These are phyloP conservation scores for Hypomecis punctinalis DNA, from an alignment of 2,888 invertebrate genomes.

Conservation along the genomic window DNA sequence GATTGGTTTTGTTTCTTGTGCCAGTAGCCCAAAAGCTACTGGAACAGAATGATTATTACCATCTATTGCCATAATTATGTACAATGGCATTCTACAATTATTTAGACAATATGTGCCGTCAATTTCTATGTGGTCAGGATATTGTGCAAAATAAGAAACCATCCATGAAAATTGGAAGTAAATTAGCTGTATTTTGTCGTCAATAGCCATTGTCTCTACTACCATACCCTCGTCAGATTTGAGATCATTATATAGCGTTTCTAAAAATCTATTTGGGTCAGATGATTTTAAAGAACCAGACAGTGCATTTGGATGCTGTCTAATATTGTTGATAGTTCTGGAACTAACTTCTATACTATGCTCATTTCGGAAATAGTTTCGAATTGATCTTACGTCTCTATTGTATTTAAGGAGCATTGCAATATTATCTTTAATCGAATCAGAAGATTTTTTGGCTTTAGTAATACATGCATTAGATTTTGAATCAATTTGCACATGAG, in stretches of 20 bases:
- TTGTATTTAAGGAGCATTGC: too few relatives aligned
- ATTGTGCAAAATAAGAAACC: slow-evolving; percentile 16
- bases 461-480: too few relatives aligned
- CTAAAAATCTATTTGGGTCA: slow-evolving; percentile 1
- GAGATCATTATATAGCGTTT: background rate
- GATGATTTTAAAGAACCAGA: background rate
- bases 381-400: too few relatives aligned
- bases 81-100: too few relatives aligned
- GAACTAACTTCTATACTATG: too few relatives aligned
- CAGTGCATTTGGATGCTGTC: background rate
- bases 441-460: too few relatives aligned
- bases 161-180: slow-evolving; percentile 24
- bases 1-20: slow-evolving; percentile 5
- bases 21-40: slow-evolving; percentile 7
- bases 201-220: slow-evolving; percentile 12
- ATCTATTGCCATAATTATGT: too few relatives aligned
- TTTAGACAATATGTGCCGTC: too few relatives aligned
- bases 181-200: slow-evolving; percentile 2
- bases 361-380: background rate
- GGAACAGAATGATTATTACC: slow-evolving; percentile 16
- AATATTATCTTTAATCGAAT: too few relatives aligned
- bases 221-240: slow-evolving; percentile 11
- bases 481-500: too few relatives aligned
- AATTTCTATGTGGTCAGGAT: too few relatives aligned
- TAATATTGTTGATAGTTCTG: too few relatives aligned